Percentiles rank a stretch among this genome's conserved stretches.
phyloP scores from a whole-genome alignment of 2,797 vertebrate species.

The Sphenopsis melanotis region DNA sequence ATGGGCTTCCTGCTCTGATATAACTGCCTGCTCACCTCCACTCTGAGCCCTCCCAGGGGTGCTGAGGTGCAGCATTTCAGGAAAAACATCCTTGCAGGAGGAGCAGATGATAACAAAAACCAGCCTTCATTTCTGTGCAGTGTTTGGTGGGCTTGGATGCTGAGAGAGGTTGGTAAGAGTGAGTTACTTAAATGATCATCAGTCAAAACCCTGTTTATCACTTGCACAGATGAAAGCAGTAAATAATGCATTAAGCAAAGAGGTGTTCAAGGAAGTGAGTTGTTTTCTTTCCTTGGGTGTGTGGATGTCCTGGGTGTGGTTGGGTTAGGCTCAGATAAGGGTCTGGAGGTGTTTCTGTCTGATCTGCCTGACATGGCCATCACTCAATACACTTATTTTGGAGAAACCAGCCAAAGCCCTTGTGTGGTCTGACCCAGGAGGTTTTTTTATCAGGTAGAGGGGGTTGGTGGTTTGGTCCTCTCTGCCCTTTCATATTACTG shows the following conservation, averaged over 20 bases:
- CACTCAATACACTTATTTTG: not conserved
- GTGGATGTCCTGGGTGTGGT: not conserved
- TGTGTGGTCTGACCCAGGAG: not conserved
- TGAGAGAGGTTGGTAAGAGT: not conserved
- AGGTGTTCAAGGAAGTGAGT: not conserved
- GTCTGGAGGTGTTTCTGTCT: not conserved
- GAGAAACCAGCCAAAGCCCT: not conserved
- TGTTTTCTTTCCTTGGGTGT: not conserved
- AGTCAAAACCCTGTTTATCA: not conserved
- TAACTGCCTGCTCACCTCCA: not conserved
- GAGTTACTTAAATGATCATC: not conserved
- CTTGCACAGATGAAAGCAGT: not conserved
- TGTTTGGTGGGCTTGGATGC: not conserved
- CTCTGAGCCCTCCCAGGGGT: not conserved
- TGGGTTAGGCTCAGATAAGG: not conserved
- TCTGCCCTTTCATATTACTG: not conserved
- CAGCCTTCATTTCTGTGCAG: not conserved
- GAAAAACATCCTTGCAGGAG: not conserved
- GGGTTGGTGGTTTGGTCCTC: not conserved
- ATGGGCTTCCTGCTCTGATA: not conserved
- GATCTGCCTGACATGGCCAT: not conserved
- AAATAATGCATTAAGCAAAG: not conserved
- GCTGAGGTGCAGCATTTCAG: not conserved
- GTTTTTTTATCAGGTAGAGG: not conserved
- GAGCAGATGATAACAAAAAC: not conserved